Evolutionary conservation across 2,888 invertebrate genomes (phyloP), one percentile per base, ranked within the genome.

Genomic region (Hoplodrina ambigua): DNA sequence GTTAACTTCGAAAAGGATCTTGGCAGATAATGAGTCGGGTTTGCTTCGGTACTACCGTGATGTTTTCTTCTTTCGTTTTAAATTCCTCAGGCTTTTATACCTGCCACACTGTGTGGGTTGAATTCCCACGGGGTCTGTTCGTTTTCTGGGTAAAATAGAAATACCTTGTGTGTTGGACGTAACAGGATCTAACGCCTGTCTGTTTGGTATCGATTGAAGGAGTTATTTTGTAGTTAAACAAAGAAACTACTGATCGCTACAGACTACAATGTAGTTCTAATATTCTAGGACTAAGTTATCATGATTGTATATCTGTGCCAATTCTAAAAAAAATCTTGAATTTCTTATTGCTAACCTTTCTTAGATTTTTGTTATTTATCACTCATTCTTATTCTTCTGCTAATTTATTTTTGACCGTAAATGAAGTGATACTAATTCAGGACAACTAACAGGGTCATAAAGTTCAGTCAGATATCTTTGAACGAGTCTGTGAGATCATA

Each of bases 1-100:
- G 78, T 83, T 81, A 87, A 86, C 84, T 88, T 84, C 72, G 77
- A 81, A 84, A 85, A 81, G 80, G 81, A 80, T 73, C 55, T 66
- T 61, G 63, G 67, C 56, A 66, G 60, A 67, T 79, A 83, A 81
- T 81, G 69, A 77, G 61, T 61, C 46, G 33, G 65, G 58, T 59
- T 65, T 20, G 25, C 30, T 76, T 58, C 20, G 55, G 46, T 58
- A 41, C 13, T n/a, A 46, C 13, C 2, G 19, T 13, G n/a, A 3
- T 55, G 54, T 65, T 65, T 75, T 63, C 52, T 68, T 55, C 65
- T 60, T 65, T 65, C 30, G 11, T 41, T 75, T 78, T 69, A 63
- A 66, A 80, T 68, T 74, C 67, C 56, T 44, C 52, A 49, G 64
- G 58, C n/a, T 70, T n/a, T n/a, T 73, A 46, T 54, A 77, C 74